Percentiles rank a stretch among this genome's conserved stretches.
These are phyloP conservation scores for Acrobasis suavella DNA, from an alignment of 2,888 invertebrate genomes.

Conservation along the genomic window DNA sequence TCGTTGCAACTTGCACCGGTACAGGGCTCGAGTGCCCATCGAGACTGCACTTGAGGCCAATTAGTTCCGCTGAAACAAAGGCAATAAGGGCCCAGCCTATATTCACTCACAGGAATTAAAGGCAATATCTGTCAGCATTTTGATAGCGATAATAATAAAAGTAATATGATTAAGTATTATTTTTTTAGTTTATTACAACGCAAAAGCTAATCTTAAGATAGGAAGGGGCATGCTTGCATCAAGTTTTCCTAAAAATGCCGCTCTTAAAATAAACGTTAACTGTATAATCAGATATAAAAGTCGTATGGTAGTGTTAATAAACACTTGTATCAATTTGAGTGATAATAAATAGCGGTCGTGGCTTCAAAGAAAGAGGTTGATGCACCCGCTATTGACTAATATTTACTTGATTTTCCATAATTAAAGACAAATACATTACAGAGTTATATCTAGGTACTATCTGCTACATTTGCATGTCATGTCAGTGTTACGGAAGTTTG, in stretches of 20 bases:
- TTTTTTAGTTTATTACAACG: constrained; percentile 15
- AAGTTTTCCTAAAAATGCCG: constrained; percentile 34
- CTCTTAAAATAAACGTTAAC: constrained; percentile 39
- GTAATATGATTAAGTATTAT: not conserved
- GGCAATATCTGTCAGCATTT: not conserved
- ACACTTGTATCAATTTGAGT: constrained; percentile 50
- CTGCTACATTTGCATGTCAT: not conserved
- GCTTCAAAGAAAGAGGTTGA: constrained; percentile 38
- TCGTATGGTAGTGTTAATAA: constrained; percentile 44
- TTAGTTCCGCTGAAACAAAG: constrained; percentile 54
- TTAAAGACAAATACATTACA: not conserved
- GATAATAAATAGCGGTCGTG: constrained; percentile 37
- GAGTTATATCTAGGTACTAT: not conserved
- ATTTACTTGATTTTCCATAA: constrained; percentile 18
- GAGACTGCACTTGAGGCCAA: constrained; percentile 65
- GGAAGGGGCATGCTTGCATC: constrained; percentile 38
- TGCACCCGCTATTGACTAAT: constrained; percentile 32
- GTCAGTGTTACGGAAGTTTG: not conserved
- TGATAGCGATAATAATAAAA: not conserved
- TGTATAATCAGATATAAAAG: constrained; percentile 39
- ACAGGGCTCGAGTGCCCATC: constrained; percentile 44
- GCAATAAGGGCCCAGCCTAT: constrained; percentile 18
- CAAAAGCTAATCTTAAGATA: constrained; percentile 38
- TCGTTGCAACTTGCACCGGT: constrained; percentile 33
- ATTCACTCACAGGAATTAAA: constrained; percentile 7